These are phyloP conservation scores for Portevinia maculata DNA, from an alignment of 2,888 invertebrate species.

Conservation along the genomic window DNA sequence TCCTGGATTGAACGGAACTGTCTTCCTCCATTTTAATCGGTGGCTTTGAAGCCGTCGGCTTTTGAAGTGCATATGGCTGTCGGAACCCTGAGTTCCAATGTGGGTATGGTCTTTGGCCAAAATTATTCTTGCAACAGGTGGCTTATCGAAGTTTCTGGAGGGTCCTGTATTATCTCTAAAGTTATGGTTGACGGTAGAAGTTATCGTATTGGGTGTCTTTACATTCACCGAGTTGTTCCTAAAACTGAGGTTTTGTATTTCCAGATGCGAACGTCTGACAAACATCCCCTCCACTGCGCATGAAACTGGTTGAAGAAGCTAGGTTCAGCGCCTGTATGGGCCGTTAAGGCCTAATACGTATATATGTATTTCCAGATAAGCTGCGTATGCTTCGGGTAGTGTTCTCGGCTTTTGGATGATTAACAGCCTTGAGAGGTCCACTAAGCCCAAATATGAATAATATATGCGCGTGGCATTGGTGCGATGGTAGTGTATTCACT, in stretches of 20 bases:
- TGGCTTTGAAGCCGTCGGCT: constrained; percentile 18
- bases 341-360: too few relatives aligned
- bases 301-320: too few relatives aligned
- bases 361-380: constrained; percentile 11
- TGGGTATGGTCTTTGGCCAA: constrained; percentile 3
- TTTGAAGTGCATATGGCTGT: constrained; percentile 1
- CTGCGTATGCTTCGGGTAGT: too few relatives aligned
- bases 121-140: not conserved
- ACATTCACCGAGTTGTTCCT: constrained; percentile 2
- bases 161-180: not conserved
- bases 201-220: not conserved
- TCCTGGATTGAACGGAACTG: constrained; percentile 6
- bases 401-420: constrained; percentile 7
- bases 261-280: too few relatives aligned
- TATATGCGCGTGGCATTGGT: too few relatives aligned
- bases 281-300: too few relatives aligned
- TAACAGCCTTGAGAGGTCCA: not conserved
- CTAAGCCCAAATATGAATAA: too few relatives aligned
- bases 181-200: not conserved
- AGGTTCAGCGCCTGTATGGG: too few relatives aligned
- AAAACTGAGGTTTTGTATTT: constrained; percentile 10
- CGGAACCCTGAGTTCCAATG: constrained; percentile 6
- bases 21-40: constrained; percentile 24
- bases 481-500: too few relatives aligned
- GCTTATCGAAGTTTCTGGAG: not conserved